A percentile compares a stretch with the other conserved stretches of the same genome.
Conservation (phyloP, 2,888 invertebrate genomes). For the Lepetodrilus schrolli region DNA sequence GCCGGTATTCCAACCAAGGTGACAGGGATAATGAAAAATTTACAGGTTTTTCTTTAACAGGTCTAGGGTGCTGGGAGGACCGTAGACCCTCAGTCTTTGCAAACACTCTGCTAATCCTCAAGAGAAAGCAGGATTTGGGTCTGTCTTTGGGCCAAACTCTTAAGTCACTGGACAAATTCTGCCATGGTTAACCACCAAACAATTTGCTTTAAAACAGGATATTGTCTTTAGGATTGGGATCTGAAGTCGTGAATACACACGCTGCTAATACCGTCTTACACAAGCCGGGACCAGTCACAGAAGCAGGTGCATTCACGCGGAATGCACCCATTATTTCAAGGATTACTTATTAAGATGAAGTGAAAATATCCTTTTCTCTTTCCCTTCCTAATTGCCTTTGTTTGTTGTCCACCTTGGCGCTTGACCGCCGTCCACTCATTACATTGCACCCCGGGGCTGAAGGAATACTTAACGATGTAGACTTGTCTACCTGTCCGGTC, state of each 20-base stretch:
- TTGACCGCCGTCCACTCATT: neutral
- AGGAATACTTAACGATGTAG: constrained; percentile 11
- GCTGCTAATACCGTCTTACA: neutral
- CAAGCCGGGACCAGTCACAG: neutral
- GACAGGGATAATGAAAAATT: constrained; percentile 26
- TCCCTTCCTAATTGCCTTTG: constrained; percentile 3
- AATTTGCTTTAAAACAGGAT: constrained; percentile 26
- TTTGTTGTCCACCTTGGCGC: neutral
- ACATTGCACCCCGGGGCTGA: neutral
- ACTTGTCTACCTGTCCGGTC: constrained; percentile 4
- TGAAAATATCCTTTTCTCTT: constrained; percentile 16
- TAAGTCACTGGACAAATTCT: constrained; percentile 24
- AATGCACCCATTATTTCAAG: constrained; percentile 16
- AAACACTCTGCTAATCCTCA: constrained; percentile 17
- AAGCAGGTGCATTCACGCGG: neutral
- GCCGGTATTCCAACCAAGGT: constrained; percentile 19
- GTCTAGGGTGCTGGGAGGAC: neutral
- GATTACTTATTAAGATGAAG: constrained; percentile 10
- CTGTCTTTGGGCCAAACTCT: constrained; percentile 26
- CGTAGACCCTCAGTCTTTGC: constrained; percentile 3
- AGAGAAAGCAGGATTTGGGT: constrained; percentile 10
- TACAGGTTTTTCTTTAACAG: constrained; percentile 23
- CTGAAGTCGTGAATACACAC: constrained; percentile 6
- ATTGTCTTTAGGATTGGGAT: constrained; percentile 21
- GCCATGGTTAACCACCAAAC: constrained; percentile 13